A percentile compares a stretch with the other conserved stretches of the same genome.
Conservation (phyloP, 2,113 vertebrate genomes). For the Passer domesticus region DNA sequence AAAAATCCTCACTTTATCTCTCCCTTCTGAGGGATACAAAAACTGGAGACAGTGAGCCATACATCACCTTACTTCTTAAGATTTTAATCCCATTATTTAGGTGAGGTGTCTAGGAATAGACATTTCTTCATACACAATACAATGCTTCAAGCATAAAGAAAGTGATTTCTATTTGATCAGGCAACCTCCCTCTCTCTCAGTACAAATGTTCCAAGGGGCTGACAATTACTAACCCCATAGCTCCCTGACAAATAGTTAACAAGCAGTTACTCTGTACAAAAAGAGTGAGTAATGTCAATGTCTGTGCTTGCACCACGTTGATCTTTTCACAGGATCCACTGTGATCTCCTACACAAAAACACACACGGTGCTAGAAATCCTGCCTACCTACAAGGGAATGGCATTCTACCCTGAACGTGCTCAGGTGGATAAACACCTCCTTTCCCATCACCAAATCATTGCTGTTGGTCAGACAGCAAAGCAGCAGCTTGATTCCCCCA, state of each 20-base stretch:
- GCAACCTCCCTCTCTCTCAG: background rate
- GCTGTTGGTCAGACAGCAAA: background rate
- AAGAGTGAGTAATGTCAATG: background rate
- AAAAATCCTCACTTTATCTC: background rate
- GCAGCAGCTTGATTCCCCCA: background rate
- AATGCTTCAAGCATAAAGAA: background rate
- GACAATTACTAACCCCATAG: background rate
- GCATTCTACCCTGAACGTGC: rapidly evolving
- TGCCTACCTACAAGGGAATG: background rate
- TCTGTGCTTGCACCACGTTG: background rate
- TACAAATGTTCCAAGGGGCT: background rate
- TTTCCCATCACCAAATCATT: background rate
- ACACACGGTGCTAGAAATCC: background rate
- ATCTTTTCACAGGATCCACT: background rate
- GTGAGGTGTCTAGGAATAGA: background rate
- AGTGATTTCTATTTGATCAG: background rate
- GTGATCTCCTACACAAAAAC: background rate
- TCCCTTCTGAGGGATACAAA: background rate
- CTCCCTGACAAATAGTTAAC: background rate
- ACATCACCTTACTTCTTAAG: background rate
- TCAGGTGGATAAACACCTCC: background rate
- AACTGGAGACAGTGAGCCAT: background rate
- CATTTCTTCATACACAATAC: background rate
- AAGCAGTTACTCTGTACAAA: background rate
- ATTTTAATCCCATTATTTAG: background rate